phyloP scores from a whole-genome alignment of 2,113 vertebrate species.

The Ranitomeya imitator region DNA sequence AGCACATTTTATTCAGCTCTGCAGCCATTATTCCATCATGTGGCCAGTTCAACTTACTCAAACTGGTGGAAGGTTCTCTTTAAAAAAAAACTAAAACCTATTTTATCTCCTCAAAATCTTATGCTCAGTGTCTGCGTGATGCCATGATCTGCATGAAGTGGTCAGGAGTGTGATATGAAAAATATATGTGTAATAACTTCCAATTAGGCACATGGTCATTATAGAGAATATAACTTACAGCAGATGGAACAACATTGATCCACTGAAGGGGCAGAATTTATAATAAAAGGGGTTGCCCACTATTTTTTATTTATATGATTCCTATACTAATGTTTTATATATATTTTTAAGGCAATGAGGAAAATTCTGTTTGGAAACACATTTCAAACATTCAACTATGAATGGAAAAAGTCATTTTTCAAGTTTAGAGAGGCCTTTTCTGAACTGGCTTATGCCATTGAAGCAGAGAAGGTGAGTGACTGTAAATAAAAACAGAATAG shows the following conservation, averaged over 20 bases:
- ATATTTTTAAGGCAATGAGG: conserved; percentile 71
- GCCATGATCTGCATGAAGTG: neutral
- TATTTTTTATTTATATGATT: neutral
- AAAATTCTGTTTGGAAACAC: conserved; percentile 76
- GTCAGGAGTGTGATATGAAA: neutral
- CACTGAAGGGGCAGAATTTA: neutral
- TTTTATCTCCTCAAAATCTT: neutral
- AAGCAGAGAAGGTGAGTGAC: conserved; percentile 73
- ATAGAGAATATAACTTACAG: neutral
- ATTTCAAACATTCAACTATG: conserved; percentile 68
- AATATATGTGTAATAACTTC: neutral
- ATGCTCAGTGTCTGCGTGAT: neutral
- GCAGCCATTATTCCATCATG: no score
- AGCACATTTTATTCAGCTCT: no score
- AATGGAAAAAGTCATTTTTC: conserved; percentile 79
- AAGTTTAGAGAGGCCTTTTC: conserved; percentile 73
- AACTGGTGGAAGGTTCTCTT: no score
- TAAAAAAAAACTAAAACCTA: no score
- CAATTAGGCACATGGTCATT: neutral
- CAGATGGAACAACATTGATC: neutral
- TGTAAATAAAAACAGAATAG: neutral
- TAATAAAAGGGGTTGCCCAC: neutral
- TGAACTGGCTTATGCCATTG: conserved; percentile 74
- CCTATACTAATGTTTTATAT: neutral
- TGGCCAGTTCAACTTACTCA: no score